phyloP scores from a whole-genome alignment of 2,113 vertebrate genomes.

The Dipodomys merriami region DNA sequence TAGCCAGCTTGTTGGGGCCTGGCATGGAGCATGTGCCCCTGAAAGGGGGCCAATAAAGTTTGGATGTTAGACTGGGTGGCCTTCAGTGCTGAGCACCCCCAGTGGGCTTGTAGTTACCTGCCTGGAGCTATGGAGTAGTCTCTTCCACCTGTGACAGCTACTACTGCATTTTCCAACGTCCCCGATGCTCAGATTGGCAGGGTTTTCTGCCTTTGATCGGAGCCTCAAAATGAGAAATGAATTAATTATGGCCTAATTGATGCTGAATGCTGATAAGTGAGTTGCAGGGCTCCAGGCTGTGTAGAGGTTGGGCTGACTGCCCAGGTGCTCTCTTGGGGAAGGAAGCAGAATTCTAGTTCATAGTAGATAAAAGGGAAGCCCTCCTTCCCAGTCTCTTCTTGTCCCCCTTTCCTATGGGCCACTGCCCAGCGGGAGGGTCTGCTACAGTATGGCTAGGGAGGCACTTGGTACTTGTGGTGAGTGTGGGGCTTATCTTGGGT shows the following conservation, averaged over 20 bases:
- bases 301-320: neutral
- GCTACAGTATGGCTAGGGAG: neutral
- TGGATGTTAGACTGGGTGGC: neutral
- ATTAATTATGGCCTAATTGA: neutral
- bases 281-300: neutral
- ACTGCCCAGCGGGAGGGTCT: neutral
- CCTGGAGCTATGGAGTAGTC: neutral
- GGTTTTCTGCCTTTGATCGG: conserved; percentile 39
- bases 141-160: neutral
- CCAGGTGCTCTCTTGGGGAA: conserved; percentile 28
- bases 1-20: neutral
- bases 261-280: neutral
- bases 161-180: neutral
- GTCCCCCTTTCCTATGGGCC: neutral
- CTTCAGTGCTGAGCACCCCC: neutral
- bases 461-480: neutral
- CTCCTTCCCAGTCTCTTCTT: too few species aligned
- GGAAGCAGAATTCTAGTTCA: conserved; percentile 51
- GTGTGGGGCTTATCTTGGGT: conserved; percentile 45
- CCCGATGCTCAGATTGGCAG: neutral
- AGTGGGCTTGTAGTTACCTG: neutral
- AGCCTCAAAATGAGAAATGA: conserved; percentile 25
- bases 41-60: neutral
- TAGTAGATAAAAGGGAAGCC: neutral
- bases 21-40: neutral